phyloP scores from a whole-genome alignment of 2,113 vertebrate genomes.

The Puntigrus tetrazona region DNA sequence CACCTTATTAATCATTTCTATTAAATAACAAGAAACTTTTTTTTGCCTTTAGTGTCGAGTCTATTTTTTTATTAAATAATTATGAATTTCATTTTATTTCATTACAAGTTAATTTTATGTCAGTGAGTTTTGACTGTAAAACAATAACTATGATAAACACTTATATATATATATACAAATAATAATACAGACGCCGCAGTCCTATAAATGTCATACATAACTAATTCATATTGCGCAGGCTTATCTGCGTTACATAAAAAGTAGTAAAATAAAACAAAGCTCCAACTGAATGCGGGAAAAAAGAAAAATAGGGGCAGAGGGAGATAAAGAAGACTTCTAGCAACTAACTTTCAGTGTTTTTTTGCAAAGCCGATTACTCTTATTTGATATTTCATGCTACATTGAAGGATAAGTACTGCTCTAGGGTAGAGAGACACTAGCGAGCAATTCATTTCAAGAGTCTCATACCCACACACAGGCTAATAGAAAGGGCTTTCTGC shows the following conservation, averaged over 20 bases:
- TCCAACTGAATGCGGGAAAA: neutral
- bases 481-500: slow-evolving; percentile 30
- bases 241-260: neutral
- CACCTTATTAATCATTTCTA: neutral
- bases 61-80: neutral
- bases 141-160: neutral
- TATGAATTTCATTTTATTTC: too few relatives aligned
- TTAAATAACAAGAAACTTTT: neutral
- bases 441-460: slow-evolving; percentile 37
- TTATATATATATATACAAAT: too few relatives aligned
- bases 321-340: neutral
- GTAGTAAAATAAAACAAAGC: neutral
- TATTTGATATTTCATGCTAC: slow-evolving; percentile 56
- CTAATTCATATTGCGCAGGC: neutral
- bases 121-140: neutral
- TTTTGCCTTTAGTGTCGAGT: neutral
- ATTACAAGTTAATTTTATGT: neutral
- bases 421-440: slow-evolving; percentile 48
- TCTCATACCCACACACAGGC: slow-evolving; percentile 31
- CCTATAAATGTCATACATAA: neutral
- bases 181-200: neutral
- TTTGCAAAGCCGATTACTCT: slow-evolving; percentile 31
- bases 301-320: neutral
- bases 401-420: slow-evolving; percentile 54
- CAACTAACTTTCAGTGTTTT: slow-evolving; percentile 24